Evolutionary conservation across 2,113 vertebrate genomes (phyloP).

Genomic region (Dolichallabes microphthalmus): DNA sequence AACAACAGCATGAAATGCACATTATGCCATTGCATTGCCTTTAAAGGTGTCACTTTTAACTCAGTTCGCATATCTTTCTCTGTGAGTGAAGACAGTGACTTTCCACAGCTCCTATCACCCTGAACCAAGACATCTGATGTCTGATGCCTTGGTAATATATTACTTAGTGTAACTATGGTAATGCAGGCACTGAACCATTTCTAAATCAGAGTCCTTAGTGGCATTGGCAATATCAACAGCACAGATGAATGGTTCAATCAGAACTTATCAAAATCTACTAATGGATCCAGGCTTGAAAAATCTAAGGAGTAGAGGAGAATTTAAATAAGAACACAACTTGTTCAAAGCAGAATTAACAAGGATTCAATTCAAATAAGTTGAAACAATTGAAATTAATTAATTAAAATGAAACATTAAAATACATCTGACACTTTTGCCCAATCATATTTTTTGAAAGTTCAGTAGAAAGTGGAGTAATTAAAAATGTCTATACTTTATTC

Average conservation of each 20-base stretch:
- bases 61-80: constrained; percentile 37
- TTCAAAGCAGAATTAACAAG: background rate
- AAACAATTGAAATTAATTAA: background rate
- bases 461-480: background rate
- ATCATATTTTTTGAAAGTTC: background rate
- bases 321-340: constrained; percentile 7
- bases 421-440: background rate
- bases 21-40: constrained; percentile 34
- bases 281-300: constrained; percentile 13
- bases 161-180: constrained; percentile 27
- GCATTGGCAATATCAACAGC: constrained; percentile 46
- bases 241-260: constrained; percentile 42
- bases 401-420: background rate
- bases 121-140: constrained; percentile 35
- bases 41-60: constrained; percentile 43
- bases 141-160: constrained; percentile 48
- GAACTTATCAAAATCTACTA: constrained; percentile 37
- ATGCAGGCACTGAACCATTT: constrained; percentile 40
- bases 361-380: background rate
- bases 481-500: background rate
- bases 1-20: constrained; percentile 42
- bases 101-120: constrained; percentile 45
- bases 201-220: constrained; percentile 26
- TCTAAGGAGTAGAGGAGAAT: background rate
- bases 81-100: constrained; percentile 41